Conservation (phyloP, 2,113 vertebrate genomes). For the Ailuropoda melanoleuca region DNA sequence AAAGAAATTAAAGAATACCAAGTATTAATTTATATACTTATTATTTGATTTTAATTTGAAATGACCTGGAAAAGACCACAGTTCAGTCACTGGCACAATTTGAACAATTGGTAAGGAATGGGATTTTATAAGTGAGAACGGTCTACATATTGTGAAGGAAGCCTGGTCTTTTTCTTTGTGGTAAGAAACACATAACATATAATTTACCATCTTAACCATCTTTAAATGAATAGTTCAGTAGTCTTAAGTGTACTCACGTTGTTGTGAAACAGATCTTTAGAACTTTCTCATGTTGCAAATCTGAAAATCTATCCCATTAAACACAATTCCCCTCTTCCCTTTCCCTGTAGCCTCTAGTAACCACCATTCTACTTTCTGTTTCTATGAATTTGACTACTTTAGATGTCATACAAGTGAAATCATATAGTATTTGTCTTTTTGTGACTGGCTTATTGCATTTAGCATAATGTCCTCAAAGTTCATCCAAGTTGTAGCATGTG, state of each 20-base stretch:
- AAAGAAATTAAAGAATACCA: not conserved
- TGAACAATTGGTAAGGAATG: not conserved
- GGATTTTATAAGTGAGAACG: not conserved
- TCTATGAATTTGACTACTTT: not conserved
- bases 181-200: not conserved
- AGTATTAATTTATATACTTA: not conserved
- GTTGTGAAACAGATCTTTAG: not conserved
- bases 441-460: not conserved
- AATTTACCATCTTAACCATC: not conserved
- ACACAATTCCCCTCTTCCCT: not conserved
- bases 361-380: not conserved
- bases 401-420: not conserved
- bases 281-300: not conserved
- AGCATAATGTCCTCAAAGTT: not conserved
- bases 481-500: not conserved
- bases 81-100: not conserved
- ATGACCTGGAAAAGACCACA: not conserved
- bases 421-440: not conserved
- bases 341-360: not conserved
- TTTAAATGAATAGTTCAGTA: not conserved
- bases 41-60: slow-evolving; percentile 9
- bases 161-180: not conserved
- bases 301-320: not conserved
- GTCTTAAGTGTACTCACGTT: not conserved
- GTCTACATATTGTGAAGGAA: not conserved